Evolutionary conservation across 2,113 vertebrate genomes (phyloP).

Genomic region (Pseudolaguvia tuberculata): DNA sequence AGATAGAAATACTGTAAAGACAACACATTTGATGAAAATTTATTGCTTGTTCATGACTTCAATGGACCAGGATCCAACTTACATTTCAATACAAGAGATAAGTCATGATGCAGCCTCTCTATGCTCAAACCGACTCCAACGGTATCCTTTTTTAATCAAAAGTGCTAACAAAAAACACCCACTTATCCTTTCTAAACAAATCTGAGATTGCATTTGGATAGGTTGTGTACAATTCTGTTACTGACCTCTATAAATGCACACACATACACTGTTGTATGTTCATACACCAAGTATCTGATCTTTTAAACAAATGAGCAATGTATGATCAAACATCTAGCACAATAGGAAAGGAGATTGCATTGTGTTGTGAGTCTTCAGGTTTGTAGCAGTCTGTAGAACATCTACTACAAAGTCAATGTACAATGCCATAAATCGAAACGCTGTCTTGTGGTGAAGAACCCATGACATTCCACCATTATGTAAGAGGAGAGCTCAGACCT

Average conservation of each 20-base stretch:
- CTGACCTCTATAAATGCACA: not conserved
- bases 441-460: conserved; percentile 2
- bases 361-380: not conserved
- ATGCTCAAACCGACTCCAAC: not conserved
- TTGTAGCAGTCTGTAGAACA: not conserved
- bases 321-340: not conserved
- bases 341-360: not conserved
- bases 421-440: conserved; percentile 18
- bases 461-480: not conserved
- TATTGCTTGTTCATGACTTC: not conserved
- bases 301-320: not conserved
- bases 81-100: conserved; percentile 1
- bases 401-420: not conserved
- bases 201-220: not conserved
- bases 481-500: conserved; percentile 7
- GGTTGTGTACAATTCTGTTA: not conserved
- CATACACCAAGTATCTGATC: not conserved
- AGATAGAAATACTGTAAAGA: not conserved
- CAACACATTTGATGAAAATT: not conserved
- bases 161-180: not conserved
- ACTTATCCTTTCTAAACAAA: not conserved
- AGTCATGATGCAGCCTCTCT: too few relatives aligned
- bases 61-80: not conserved
- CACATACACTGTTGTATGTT: not conserved
- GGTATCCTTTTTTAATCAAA: not conserved